phyloP scores from a whole-genome alignment of 35 echinoderm and acorn worm genomes.

The Hemicentrotus pulcherrimus region DNA sequence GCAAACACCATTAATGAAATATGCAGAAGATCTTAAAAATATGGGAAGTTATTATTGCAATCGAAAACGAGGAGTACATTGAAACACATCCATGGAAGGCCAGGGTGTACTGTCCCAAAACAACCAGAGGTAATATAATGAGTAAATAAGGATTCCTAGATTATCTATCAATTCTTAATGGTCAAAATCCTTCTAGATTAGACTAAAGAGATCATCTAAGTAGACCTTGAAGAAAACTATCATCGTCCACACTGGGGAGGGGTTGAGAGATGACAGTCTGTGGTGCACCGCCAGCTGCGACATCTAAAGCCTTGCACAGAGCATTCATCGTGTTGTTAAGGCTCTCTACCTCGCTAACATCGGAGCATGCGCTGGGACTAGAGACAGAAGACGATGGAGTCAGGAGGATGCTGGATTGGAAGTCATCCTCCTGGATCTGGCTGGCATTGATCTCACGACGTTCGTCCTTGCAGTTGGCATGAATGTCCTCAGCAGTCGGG shows the following conservation, averaged over 20 bases:
- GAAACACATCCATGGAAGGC: too few relatives aligned
- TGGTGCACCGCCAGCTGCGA: background rate
- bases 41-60: too few relatives aligned
- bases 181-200: too few relatives aligned
- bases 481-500: background rate
- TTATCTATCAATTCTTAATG: too few relatives aligned
- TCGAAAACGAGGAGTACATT: too few relatives aligned
- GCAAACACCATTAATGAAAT: too few relatives aligned
- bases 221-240: conserved; percentile 23
- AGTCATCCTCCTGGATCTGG: background rate
- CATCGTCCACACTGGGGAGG: background rate
- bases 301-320: conserved; percentile 53
- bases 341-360: conserved; percentile 7
- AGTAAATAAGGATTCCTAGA: too few relatives aligned
- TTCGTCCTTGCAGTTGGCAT: background rate
- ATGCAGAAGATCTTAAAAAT: too few relatives aligned
- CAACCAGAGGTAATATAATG: too few relatives aligned
- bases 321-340: conserved; percentile 48
- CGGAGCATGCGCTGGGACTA: conserved; percentile 65
- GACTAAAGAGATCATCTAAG: background rate
- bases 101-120: too few relatives aligned
- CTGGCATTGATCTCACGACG: background rate
- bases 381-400: conserved; percentile 58
- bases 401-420: conserved; percentile 21
- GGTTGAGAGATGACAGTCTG: background rate